Base-by-base conservation (phyloP, 1,140 invertebrate genomes). In the Maconellicoccus hirsutus region DNA sequence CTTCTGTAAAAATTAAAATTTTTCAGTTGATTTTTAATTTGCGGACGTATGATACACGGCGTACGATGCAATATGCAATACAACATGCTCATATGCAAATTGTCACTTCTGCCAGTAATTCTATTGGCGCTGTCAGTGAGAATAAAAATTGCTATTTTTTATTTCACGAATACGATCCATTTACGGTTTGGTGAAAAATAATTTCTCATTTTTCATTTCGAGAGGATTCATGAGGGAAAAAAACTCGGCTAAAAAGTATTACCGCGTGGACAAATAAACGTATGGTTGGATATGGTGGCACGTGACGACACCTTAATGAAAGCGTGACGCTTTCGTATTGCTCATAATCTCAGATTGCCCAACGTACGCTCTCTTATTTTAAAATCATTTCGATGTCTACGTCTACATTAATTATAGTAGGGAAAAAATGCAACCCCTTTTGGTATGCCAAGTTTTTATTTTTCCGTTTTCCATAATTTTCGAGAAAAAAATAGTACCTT, bases 301-400 rank as follows among this genome's bases (percentile, higher is more conserved):
- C 6, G 42, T 52, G 42, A 52, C 42, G n/a, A 52, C 42, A 52
- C 42, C 42, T 52, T 52, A 52, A 52, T 19, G 42, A 52, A 52
- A 52, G 6, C 42, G 42, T 52, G 42, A 52, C 42, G 42, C 42
- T 66, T 25, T 66, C 22, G 14, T 66, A 66, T 66, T 26, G 25
- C 61, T 22, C 10, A 25, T 26, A 66, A 66, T 66, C 61, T 66
- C 61, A 66, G 25, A 23, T 66, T 23, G 21, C 2, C 61, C 10
- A 66, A 25, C 61, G 21, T 66, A 4, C 10, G 22, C 25, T 8
- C 61, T 66, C 61, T 66, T 66, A 66, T 66, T 66, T 66, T 66
- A 66, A 66, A 66, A 66, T 66, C 61, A 66, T 66, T 66, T 66
- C 61, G 19, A 66, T 66, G 61, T 66, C 61, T 66, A 66, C 61